Base-by-base conservation (phyloP, 2,888 invertebrate species). In the Plusia festucae region DNA sequence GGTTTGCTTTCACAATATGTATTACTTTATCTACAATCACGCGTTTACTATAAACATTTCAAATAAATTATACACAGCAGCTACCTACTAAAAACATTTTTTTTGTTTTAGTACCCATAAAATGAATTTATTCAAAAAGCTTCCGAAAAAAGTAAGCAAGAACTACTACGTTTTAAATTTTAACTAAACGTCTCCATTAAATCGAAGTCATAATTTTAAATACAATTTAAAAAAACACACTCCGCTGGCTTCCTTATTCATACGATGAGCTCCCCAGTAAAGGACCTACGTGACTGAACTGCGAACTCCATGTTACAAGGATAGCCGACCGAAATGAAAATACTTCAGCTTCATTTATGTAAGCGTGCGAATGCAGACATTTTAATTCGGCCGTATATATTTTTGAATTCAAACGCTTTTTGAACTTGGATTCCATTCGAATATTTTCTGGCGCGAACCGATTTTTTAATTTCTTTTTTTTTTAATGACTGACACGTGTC, bases 261-360 rank as follows among this genome's bases (percentile, higher is more conserved):
- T 81, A 78, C 77, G 73, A 74, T 67, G 75, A 77, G 73, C 80
- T 84, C 82, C 74, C 79, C 76, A 81, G 84, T 82, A 83, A 86
- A 88, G 83, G 75, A 79, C 69, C 76, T 85, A 90, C 89, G 90
- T 90, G 90, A 83, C 75, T 66, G 67, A 85, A 73, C 59, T 86
- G 64, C 72, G 56, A 82, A 87, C 68, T 67, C 63, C 70, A 68
- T 65, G 73, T 74, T 74, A 78, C 58, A 78, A 76, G 68, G 67
- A 72, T 76, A 84, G 74, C 83, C 85, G 78, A 73, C 80, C 67
- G 66, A 85, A 82, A 84, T 73, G 69, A 81, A 81, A 83, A 83
- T 65, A 71, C 74, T 68, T 67, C 58, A 66, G 68, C 57, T 68
- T 73, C 63, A 65, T 78, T 76, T 62, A 68, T 64, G 67, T 64